A percentile compares a stretch with the other conserved stretches of the same genome.
Evolutionary conservation across 2,888 invertebrate species (phyloP).

Genomic region (Pasiphila rectangulata): DNA sequence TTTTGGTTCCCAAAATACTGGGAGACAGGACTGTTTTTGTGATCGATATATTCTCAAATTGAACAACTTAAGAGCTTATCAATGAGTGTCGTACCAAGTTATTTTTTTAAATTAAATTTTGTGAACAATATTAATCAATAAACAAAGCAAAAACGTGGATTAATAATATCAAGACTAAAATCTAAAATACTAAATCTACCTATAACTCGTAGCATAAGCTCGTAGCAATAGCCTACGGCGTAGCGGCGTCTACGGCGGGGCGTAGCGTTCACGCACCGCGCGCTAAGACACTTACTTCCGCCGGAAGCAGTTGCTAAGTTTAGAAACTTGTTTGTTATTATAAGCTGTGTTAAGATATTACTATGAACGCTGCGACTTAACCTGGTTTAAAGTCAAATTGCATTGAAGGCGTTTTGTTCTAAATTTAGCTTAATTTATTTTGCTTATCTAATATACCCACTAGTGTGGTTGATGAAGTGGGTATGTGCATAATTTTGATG

Average conservation of each 20-base stretch:
- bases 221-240: conserved; percentile 36
- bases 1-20: neutral
- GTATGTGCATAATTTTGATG: too few species aligned
- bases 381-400: neutral
- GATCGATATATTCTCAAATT: too few species aligned
- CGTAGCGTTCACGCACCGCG: conserved; percentile 41
- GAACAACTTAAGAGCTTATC: too few species aligned
- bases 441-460: too few species aligned
- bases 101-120: too few species aligned
- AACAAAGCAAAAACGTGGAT: too few species aligned
- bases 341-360: conserved; percentile 4
- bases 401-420: neutral
- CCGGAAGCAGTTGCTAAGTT: conserved; percentile 37
- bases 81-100: too few species aligned
- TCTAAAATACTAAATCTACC: conserved; percentile 2
- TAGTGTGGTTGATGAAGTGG: too few species aligned
- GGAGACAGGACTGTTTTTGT: too few species aligned
- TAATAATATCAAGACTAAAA: too few species aligned
- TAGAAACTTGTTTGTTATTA: conserved; percentile 14
- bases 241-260: conserved; percentile 60
- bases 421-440: too few species aligned
- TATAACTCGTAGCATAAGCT: conserved; percentile 12
- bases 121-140: too few species aligned
- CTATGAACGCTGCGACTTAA: neutral
- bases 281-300: conserved; percentile 37